Base-by-base conservation (phyloP, 2,888 invertebrate species). In the Aleiodes alternator region DNA sequence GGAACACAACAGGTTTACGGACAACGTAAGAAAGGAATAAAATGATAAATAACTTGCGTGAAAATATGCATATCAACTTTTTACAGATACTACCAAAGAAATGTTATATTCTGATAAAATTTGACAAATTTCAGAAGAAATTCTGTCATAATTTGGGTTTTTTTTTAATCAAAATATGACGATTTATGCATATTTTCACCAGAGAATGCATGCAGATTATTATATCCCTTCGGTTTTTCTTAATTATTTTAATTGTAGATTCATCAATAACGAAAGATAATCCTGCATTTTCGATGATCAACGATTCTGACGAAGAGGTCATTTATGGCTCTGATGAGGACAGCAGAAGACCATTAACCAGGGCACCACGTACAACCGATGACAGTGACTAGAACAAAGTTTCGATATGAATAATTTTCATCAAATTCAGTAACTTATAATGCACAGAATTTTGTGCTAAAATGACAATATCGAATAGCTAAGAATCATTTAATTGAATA, bases 201-300 rank as follows among this genome's bases (percentile, higher is more conserved):
- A 82, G 78, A 50, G 57, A 31, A 51, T 31, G 12, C 23, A 12
- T 56, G 53, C 14, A 56, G 59, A 0, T 51, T 50, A 66, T 59
- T 48, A 9, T 51, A 59, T 69, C 31, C 7, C 11, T 69, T 69
- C 29, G 38, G 23, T 23, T 23, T 2, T 23, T 23, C 23, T 23
- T 57, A 31, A 8, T 57, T 16, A 31, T 61, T 69, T 75, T 11
- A 38, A 34, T 29, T 72, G 51, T 91, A 96, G 98, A 98, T 90
- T 93, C 96, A 69, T 93, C 96, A 69, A 96, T 98, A 82, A 96
- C 97, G 70, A 98, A 98, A 91, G 98, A 98, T 91, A 98, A 98
- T 91, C 98, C 98, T 66, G 96, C 98, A 11, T 96, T 98, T 90
- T 98, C 98, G 29, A 98, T 99, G 98, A 95, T 98, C 84, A 98